Percentiles rank a stretch among this genome's conserved stretches.
phyloP scores from a whole-genome alignment of 2,113 vertebrate genomes.

The Varanus salvator region DNA sequence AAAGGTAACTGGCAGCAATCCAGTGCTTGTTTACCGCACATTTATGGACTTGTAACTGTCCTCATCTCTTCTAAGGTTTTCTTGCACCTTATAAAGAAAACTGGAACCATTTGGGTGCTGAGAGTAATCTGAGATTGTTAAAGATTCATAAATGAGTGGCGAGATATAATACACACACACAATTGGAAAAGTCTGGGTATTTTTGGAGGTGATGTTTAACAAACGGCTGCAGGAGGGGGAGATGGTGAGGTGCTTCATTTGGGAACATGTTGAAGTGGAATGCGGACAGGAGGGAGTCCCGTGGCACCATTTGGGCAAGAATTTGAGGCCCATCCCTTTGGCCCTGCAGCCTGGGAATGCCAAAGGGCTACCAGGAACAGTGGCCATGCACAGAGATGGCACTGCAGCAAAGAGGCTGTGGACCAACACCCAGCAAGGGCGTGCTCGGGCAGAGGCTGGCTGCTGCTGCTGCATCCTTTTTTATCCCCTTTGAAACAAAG shows the following conservation, averaged over 20 bases:
- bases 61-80: slow-evolving; percentile 71
- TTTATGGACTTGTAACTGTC: slow-evolving; percentile 67
- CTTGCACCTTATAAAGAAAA: slow-evolving; percentile 73
- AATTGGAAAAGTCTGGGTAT: slow-evolving; percentile 63
- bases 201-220: slow-evolving; percentile 66
- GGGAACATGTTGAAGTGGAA: neutral
- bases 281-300: neutral
- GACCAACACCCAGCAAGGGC: too few species aligned
- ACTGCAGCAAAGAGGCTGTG: too few species aligned
- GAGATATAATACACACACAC: slow-evolving; percentile 62
- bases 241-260: slow-evolving; percentile 39
- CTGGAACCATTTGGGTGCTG: slow-evolving; percentile 69
- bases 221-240: slow-evolving; percentile 14
- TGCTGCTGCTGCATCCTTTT: too few species aligned
- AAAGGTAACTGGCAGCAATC: slow-evolving; percentile 1
- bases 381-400: too few species aligned
- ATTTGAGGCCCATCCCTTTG: too few species aligned
- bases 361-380: too few species aligned
- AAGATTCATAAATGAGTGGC: slow-evolving; percentile 68
- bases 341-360: too few species aligned
- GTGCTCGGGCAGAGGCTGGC: too few species aligned
- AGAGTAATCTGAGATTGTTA: slow-evolving; percentile 74
- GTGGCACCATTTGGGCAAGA: too few species aligned
- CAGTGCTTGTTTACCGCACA: slow-evolving; percentile 6
- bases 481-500: too few species aligned